A percentile compares a stretch with the other conserved stretches of the same genome.
Conservation (phyloP, 2,797 vertebrate genomes). For the Onychomys arenicola region DNA sequence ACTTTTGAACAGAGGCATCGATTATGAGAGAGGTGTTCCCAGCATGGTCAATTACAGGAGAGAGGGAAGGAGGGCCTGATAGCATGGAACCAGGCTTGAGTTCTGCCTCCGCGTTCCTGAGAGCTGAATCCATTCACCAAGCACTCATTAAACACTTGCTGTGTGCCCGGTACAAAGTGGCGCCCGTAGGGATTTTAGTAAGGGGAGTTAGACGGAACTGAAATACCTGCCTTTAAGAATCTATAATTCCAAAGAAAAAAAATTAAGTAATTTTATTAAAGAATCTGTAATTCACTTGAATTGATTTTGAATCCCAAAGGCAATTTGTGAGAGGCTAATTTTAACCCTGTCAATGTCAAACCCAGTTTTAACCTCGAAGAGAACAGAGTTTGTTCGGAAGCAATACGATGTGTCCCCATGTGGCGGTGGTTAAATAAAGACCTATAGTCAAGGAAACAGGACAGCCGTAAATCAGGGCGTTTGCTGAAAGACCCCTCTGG, state of each 20-base stretch:
- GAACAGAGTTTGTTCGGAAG: not conserved
- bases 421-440: not conserved
- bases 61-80: not conserved
- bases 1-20: slow-evolving; percentile 1
- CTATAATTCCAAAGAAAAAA: not conserved
- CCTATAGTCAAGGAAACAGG: not conserved
- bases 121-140: not conserved
- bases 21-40: not conserved
- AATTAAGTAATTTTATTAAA: not conserved
- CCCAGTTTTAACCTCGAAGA: not conserved
- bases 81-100: not conserved
- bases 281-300: not conserved
- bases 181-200: not conserved
- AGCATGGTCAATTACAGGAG: not conserved
- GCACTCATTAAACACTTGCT: slow-evolving; percentile 2
- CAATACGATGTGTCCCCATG: not conserved
- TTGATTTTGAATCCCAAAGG: not conserved
- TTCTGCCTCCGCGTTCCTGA: not conserved
- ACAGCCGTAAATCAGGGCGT: not conserved
- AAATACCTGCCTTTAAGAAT: not conserved
- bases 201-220: not conserved
- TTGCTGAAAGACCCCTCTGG: not conserved
- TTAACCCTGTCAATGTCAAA: not conserved
- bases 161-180: not conserved
- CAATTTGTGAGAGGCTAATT: not conserved